These are phyloP conservation scores for Syrphus vitripennis DNA, from an alignment of 2,888 invertebrate species.

Conservation along the genomic window DNA sequence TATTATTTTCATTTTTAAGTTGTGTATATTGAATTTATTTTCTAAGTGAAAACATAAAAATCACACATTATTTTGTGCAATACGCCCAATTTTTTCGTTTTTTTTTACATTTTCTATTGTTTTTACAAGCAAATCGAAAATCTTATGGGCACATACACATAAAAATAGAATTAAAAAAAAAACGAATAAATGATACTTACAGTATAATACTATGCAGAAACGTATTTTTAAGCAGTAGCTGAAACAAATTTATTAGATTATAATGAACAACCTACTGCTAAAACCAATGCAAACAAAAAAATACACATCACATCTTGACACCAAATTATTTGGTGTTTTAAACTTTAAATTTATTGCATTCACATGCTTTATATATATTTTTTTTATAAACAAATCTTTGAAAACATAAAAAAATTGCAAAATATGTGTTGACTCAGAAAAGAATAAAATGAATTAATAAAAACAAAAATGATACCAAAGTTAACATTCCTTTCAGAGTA, in stretches of 20 bases:
- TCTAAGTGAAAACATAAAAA: slow-evolving; percentile 31
- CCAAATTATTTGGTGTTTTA: slow-evolving; percentile 17
- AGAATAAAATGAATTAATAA: slow-evolving; percentile 22
- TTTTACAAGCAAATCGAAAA: slow-evolving; percentile 29
- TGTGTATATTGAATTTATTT: slow-evolving; percentile 57
- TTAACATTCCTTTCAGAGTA: slow-evolving; percentile 71
- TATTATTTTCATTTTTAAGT: slow-evolving; percentile 46
- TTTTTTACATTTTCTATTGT: slow-evolving; percentile 8
- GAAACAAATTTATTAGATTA: slow-evolving; percentile 21
- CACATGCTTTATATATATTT: slow-evolving; percentile 3
- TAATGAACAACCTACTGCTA: slow-evolving; percentile 9
- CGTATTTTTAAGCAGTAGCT: slow-evolving; percentile 35
- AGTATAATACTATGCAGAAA: slow-evolving; percentile 23
- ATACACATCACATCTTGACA: slow-evolving; percentile 56
- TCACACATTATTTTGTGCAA: slow-evolving; percentile 62
- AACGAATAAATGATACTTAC: slow-evolving; percentile 35
- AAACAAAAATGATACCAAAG: slow-evolving; percentile 70
- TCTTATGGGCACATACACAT: slow-evolving; percentile 49
- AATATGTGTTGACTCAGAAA: slow-evolving; percentile 20
- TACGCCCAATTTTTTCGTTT: slow-evolving; percentile 50
- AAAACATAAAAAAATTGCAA: background rate
- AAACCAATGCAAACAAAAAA: slow-evolving; percentile 29
- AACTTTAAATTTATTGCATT: slow-evolving; percentile 12
- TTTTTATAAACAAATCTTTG: background rate
- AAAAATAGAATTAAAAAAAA: slow-evolving; percentile 33